These are phyloP conservation scores for Setophaga kirtlandii DNA, from an alignment of 2,113 vertebrate genomes.

Conservation along the genomic window DNA sequence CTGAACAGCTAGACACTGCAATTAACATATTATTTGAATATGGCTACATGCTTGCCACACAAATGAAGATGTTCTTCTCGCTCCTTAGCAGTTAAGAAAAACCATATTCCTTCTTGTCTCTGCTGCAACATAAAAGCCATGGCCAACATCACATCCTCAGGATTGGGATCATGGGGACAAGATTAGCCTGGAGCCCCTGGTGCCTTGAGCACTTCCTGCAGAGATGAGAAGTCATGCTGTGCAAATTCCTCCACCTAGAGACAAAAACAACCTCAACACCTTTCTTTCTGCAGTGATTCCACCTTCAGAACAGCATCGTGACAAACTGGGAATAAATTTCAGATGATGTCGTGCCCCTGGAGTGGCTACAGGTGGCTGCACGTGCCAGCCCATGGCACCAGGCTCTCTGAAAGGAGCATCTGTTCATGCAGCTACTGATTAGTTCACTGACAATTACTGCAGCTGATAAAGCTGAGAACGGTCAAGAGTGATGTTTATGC, in stretches of 20 bases:
- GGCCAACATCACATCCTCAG: fast-evolving
- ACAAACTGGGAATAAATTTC: background rate
- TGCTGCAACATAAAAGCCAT: background rate
- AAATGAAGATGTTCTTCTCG: background rate
- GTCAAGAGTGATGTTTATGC: background rate
- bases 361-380: fast-evolving
- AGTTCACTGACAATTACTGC: background rate
- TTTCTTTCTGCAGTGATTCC: background rate
- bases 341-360: background rate
- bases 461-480: background rate
- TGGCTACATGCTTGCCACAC: background rate
- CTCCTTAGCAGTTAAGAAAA: background rate
- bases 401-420: background rate
- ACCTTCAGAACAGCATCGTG: background rate
- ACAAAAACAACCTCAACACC: background rate
- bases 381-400: fast-evolving
- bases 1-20: background rate
- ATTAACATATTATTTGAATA: slow-evolving; percentile 18
- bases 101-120: background rate
- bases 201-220: background rate
- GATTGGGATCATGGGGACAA: background rate
- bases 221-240: background rate
- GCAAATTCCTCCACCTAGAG: background rate
- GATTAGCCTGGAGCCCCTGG: background rate
- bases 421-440: background rate